Percentiles rank a stretch among this genome's conserved stretches.
Evolutionary conservation across 2,113 vertebrate species (phyloP).

Genomic region (Hystrix cristata): DNA sequence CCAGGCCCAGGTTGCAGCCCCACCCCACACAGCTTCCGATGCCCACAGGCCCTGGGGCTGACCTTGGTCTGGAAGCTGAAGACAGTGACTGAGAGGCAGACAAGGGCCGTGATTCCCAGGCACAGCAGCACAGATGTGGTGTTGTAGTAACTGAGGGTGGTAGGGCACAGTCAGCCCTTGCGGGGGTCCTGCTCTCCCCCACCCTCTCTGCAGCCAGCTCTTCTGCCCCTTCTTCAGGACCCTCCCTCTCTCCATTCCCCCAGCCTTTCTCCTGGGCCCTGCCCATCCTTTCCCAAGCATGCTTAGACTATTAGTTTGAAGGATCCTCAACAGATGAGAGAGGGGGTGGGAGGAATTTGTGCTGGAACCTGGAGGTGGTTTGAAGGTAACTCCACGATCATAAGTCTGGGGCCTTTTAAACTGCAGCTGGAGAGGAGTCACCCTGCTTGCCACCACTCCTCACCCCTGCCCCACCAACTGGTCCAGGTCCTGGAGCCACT

Average conservation of each 20-base stretch:
- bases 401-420: neutral
- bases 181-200: neutral
- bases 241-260: neutral
- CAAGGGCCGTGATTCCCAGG: conserved; percentile 94
- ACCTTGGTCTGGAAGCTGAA: conserved; percentile 98
- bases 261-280: neutral
- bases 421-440: neutral
- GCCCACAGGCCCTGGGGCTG: neutral
- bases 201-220: neutral
- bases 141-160: conserved; percentile 93
- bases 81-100: conserved; percentile 94
- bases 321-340: neutral
- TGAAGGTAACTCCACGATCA: neutral
- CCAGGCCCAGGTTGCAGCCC: no score
- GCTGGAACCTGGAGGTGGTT: neutral
- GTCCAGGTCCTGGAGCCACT: neutral
- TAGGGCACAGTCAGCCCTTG: neutral
- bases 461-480: neutral
- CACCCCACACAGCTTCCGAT: fast-evolving
- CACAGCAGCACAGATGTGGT: conserved; percentile 96
- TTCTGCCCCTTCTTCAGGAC: neutral
- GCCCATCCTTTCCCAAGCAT: neutral
- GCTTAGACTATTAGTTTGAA: neutral
- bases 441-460: neutral
- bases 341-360: neutral